phyloP scores from a whole-genome alignment of 2,113 vertebrate species.

The Solea senegalensis region DNA sequence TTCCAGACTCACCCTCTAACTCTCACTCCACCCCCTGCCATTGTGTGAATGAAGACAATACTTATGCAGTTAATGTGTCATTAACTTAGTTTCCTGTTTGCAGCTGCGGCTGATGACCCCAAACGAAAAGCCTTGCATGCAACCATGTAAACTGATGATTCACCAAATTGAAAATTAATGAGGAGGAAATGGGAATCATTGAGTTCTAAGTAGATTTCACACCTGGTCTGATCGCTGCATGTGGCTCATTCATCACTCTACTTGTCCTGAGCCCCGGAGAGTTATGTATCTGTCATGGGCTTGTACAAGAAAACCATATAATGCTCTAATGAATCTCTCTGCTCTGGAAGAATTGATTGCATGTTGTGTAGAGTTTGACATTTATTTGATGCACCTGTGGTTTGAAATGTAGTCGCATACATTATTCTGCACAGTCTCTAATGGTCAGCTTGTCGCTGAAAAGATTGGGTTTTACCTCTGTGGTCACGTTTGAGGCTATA shows the following conservation, averaged over 20 bases:
- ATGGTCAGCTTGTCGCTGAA: too few relatives aligned
- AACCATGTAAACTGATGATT: constrained; percentile 5
- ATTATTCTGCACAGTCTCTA: too few relatives aligned
- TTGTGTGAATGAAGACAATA: constrained; percentile 3
- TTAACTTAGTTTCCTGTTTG: background rate
- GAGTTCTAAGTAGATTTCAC: background rate
- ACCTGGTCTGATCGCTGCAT: constrained; percentile 2
- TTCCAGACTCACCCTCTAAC: too few relatives aligned
- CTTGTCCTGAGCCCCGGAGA: background rate
- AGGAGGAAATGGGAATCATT: constrained; percentile 3
- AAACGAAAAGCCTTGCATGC: background rate
- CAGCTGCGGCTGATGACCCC: background rate
- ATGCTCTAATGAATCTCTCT: background rate
- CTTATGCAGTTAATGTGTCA: constrained; percentile 5
- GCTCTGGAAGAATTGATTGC: background rate
- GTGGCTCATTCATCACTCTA: constrained; percentile 22
- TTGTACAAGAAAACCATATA: background rate
- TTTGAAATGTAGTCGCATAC: background rate
- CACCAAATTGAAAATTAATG: constrained; percentile 19
- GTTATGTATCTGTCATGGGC: background rate
- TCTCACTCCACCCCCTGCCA: background rate
- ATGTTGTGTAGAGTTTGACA: background rate
- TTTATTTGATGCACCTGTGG: background rate
- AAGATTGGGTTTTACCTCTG: background rate
- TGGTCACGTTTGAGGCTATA: background rate